Evolutionary conservation across 2,888 invertebrate genomes (phyloP), one percentile per base, ranked within the genome.

Genomic region (Linhomoeus sp.): DNA sequence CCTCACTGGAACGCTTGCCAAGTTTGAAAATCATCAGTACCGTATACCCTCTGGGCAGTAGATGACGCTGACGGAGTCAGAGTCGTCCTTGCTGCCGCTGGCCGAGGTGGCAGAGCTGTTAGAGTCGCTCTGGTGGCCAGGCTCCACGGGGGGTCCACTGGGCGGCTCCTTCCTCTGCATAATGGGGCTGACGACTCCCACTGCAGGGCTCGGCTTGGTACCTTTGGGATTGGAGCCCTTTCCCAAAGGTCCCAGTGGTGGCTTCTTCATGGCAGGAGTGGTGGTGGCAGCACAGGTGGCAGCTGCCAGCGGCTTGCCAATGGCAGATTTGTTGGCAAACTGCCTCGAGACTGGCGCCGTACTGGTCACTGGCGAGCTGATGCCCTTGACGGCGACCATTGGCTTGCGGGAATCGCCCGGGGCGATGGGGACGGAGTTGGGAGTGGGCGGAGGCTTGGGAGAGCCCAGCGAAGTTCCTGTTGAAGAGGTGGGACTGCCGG

Each of bases 101-200:
- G 77, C 79, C 41, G 76, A 78, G 48, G 75, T 78, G 65, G 77
- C 79, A 41, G 76, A 78, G 73, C 75, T 76, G 47, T 59, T 62
- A 29, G 67, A 66, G 39, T 54, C 55, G 23, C 52, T 52, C 35
- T 48, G 48, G 22, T 55, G 54, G 23, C 54, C 55, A 9, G 50
- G 43, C 12, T 52, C 50, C 64, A 68, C 67, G 22, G 43, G 9
- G 14, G 36, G 37, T 36, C 22, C 45, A 15, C 40, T 40, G n/a
- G 47, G 38, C 22, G 39, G 3, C 29, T 53, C 49, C 44, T 51
- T 54, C 48, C 51, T 48, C 36, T 47, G 50, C 48, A 53, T 51
- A 76, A 81, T 81, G 2, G 81, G 81, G 22, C 80, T 79, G 41
- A 81, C 79, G 59, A 80, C 75, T 66, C 76, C 69, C 33, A 69